A percentile compares a stretch with the other conserved stretches of the same genome.
Conservation (phyloP, 2,888 invertebrate species). For the Dione vanillae region DNA sequence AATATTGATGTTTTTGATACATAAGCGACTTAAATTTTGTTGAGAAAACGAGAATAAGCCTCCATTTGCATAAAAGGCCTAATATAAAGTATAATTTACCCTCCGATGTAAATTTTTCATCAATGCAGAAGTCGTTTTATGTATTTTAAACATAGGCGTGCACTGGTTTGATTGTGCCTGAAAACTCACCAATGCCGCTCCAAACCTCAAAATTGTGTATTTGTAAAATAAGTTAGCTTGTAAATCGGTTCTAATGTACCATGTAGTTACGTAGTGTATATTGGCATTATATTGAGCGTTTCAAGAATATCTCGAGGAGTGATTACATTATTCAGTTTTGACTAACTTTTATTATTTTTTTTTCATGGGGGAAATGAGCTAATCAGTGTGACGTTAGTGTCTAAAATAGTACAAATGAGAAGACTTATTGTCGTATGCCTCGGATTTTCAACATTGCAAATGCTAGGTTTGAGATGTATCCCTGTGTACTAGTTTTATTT, state of each 20-base stretch:
- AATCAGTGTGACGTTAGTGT: constrained; percentile 83
- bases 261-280: constrained; percentile 68
- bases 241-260: constrained; percentile 70
- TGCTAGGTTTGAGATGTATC: constrained; percentile 85
- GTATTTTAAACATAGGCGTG: constrained; percentile 79
- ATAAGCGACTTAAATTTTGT: constrained; percentile 53
- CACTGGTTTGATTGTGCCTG: constrained; percentile 83
- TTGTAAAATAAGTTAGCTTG: constrained; percentile 67
- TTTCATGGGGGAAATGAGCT: constrained; percentile 78
- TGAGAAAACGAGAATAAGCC: not conserved
- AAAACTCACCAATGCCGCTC: constrained; percentile 82
- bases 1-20: constrained; percentile 70
- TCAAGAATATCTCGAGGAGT: constrained; percentile 74
- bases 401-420: constrained; percentile 86
- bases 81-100: constrained; percentile 28
- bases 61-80: constrained; percentile 34
- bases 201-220: constrained; percentile 83
- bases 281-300: constrained; percentile 67
- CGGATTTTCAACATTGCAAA: constrained; percentile 84
- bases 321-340: constrained; percentile 83
- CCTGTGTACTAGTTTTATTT: constrained; percentile 86
- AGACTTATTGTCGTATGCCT: constrained; percentile 85
- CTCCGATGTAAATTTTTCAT: not conserved
- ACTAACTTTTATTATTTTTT: constrained; percentile 73
- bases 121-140: constrained; percentile 54